Conservation (phyloP, 2,888 invertebrate species). For the Cheilosia vulpina region DNA sequence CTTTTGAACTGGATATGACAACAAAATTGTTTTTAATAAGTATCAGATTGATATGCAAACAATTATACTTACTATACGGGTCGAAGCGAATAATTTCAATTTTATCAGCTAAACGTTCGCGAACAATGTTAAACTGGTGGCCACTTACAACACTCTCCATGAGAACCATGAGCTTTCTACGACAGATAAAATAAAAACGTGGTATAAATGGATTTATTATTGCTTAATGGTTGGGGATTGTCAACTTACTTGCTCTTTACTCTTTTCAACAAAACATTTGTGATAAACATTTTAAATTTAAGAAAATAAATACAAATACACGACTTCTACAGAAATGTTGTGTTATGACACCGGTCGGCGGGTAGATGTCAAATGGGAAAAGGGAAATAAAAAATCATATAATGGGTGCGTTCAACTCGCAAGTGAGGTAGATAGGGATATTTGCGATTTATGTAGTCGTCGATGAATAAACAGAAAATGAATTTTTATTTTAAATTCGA, state of each 20-base stretch:
- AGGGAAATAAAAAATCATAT: background rate
- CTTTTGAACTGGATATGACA: conserved; percentile 89
- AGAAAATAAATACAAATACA: background rate
- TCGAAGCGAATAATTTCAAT: conserved; percentile 90
- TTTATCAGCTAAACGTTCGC: conserved; percentile 91
- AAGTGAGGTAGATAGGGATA: no score
- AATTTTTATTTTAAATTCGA: no score
- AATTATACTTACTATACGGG: conserved; percentile 87
- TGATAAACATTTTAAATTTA: conserved; percentile 85
- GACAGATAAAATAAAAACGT: conserved; percentile 13
- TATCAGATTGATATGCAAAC: no score
- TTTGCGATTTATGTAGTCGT: no score
- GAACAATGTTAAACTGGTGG: conserved; percentile 87
- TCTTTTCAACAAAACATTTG: conserved; percentile 88
- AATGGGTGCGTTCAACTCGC: no score
- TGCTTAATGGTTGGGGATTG: background rate
- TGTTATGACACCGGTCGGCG: conserved; percentile 8
- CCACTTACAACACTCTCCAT: conserved; percentile 92
- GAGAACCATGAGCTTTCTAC: conserved; percentile 89
- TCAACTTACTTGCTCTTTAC: conserved; percentile 91
- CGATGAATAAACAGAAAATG: no score
- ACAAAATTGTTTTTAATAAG: conserved; percentile 25
- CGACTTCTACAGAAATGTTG: background rate
- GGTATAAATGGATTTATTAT: background rate
- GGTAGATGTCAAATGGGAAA: conserved; percentile 13